Evolutionary conservation across 64 coral and sea anemone genomes (phyloP).

Genomic region (Dendrophyllia cribrosa): DNA sequence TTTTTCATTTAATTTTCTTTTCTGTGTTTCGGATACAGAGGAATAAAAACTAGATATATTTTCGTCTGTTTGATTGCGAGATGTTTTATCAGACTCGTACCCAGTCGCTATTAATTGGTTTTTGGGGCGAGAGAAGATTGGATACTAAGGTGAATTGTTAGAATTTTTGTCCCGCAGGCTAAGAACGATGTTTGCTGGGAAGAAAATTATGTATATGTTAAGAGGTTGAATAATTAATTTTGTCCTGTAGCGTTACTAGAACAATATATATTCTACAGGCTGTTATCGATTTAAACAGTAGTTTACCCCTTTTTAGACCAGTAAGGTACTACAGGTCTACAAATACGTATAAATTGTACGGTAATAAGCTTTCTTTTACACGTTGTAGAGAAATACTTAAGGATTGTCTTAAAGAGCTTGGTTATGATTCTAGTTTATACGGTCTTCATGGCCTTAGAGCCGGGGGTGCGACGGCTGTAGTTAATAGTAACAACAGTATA

Average conservation of each 20-base stretch:
- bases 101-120: too few relatives aligned
- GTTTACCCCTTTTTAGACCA: constrained; percentile 18
- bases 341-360: not conserved
- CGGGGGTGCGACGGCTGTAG: constrained; percentile 2
- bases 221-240: constrained; percentile 13
- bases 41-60: too few relatives aligned
- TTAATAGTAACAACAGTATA: constrained; percentile 9
- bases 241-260: constrained; percentile 33
- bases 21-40: too few relatives aligned
- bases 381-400: constrained; percentile 24
- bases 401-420: constrained; percentile 27
- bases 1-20: too few relatives aligned
- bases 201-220: constrained; percentile 33
- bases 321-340: not conserved
- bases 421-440: not conserved
- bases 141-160: too few relatives aligned
- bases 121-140: too few relatives aligned
- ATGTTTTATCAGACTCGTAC: too few relatives aligned
- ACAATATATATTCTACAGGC: constrained; percentile 30
- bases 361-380: constrained; percentile 38
- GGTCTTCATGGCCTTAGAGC: constrained; percentile 6
- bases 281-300: constrained; percentile 1
- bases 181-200: constrained; percentile 17
- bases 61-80: too few relatives aligned
- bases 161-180: not conserved